A percentile compares a stretch with the other conserved stretches of the same genome.
phyloP scores from a whole-genome alignment of 2,888 invertebrate genomes.

The Epirrhoe tristata region DNA sequence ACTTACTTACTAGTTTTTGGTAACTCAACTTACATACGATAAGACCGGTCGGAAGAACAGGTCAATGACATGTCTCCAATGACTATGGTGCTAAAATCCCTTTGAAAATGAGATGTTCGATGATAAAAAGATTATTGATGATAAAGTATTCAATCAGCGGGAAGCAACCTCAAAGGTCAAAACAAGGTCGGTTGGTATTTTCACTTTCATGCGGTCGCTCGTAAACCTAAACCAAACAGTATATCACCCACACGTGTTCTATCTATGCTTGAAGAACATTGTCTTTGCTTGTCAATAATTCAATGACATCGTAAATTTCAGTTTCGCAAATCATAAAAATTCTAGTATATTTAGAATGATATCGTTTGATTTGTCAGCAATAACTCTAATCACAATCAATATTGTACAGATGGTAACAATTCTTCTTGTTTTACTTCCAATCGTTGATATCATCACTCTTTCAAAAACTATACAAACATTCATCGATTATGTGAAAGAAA shows the following conservation, averaged over 20 bases:
- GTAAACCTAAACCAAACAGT: constrained; percentile 29
- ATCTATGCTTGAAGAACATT: constrained; percentile 18
- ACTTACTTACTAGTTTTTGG: too few species aligned
- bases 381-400: constrained; percentile 54
- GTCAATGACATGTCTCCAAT: background rate
- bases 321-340: constrained; percentile 3
- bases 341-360: constrained; percentile 43
- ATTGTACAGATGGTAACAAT: constrained; percentile 64
- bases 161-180: constrained; percentile 37
- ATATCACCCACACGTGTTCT: constrained; percentile 24
- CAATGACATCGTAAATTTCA: constrained; percentile 13
- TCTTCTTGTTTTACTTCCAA: constrained; percentile 57
- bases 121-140: constrained; percentile 16
- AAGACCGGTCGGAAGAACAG: background rate
- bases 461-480: constrained; percentile 54
- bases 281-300: constrained; percentile 17
- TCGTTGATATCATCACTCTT: constrained; percentile 55
- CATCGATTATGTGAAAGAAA: constrained; percentile 36
- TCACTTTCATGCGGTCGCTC: constrained; percentile 23
- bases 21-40: too few species aligned
- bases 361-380: constrained; percentile 46
- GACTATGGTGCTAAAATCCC: background rate
- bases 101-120: background rate
- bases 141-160: constrained; percentile 71
- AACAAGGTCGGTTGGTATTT: constrained; percentile 11